phyloP scores from a whole-genome alignment of 2,888 invertebrate genomes.

The Steromphala cineraria region DNA sequence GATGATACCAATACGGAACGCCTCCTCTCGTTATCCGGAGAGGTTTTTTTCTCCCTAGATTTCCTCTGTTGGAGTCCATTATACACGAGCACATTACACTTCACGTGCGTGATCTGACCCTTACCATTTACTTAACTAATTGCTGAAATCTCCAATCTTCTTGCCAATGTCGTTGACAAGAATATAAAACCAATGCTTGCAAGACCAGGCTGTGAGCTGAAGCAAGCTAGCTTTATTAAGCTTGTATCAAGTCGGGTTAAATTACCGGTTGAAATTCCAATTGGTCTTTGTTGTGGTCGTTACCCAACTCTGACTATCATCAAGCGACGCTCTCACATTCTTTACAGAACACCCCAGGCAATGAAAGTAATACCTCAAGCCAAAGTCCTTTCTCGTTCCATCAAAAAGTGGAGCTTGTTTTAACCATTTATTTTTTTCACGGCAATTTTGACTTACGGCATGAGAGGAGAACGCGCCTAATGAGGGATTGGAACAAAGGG shows the following conservation, averaged over 20 bases:
- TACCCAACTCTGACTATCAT: not conserved
- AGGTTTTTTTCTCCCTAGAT: too few species aligned
- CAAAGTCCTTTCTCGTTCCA: not conserved
- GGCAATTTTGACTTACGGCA: constrained; percentile 1
- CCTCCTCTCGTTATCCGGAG: too few species aligned
- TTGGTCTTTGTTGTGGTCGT: not conserved
- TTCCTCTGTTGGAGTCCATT: too few species aligned
- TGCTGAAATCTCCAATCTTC: not conserved
- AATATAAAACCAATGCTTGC: too few species aligned
- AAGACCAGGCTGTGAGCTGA: too few species aligned
- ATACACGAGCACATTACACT: too few species aligned
- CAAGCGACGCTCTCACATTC: not conserved
- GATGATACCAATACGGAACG: too few species aligned
- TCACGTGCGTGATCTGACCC: too few species aligned
- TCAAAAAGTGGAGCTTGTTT: not conserved
- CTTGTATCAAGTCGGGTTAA: not conserved
- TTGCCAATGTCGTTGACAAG: too few species aligned
- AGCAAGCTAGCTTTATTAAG: not conserved
- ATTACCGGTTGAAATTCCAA: not conserved
- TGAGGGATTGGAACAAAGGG: not conserved
- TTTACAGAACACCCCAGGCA: not conserved
- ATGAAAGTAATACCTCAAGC: not conserved
- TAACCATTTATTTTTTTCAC: not conserved
- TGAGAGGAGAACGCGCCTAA: not conserved
- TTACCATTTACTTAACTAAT: not conserved